Base-by-base conservation (phyloP, 2,888 invertebrate species). In the Osmoderma eremita region DNA sequence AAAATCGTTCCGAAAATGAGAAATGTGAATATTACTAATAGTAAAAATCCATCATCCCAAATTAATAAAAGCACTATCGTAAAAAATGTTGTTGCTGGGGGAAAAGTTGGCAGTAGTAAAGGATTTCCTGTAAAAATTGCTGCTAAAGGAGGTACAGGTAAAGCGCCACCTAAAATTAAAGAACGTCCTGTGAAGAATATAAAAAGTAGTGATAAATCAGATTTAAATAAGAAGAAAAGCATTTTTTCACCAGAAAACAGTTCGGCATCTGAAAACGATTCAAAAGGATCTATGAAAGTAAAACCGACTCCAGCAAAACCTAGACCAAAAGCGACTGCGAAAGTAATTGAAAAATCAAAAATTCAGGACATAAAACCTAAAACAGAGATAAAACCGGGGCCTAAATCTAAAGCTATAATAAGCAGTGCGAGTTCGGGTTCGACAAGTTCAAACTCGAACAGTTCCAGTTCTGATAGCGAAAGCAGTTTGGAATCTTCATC, bases 211-310 rank as follows among this genome's bases (percentile, higher is more conserved):
- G 63, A 68, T 58, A 78, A 77, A 63, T 67, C 68, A 8, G 80
- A 79, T 71, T 70, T 74, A 41, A 80, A 77, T 48, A 91, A 90
- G 76, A 91, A 90, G 79, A 92, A 91, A 78, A 91, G 92, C 76
- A 93, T 93, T 76, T 93, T 93, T 76, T 93, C 93, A 63, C 92
- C 93, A 0, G 92, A 91, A 73, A 92, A 92, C 71, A 88, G 88
- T 71, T 88, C 88, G n/a, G 89, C 88, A 75, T 88, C 88, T 71
- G 85, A 86, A 68, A 76, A 80, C 45, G 79, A 82, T 10, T 77
- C 82, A 1, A 86, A 86, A 76, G 80, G 75, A 38, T 77, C 80
- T 3, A 78, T 82, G 69, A 84, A 85, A 72, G 76, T 78, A 39
- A 81, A 74, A 76, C 72, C 79, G 17, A 73, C 78, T 12, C 80